Percentiles rank a stretch among this genome's conserved stretches.
Conservation (phyloP, 2,797 vertebrate species). For the Merluccius polli region DNA sequence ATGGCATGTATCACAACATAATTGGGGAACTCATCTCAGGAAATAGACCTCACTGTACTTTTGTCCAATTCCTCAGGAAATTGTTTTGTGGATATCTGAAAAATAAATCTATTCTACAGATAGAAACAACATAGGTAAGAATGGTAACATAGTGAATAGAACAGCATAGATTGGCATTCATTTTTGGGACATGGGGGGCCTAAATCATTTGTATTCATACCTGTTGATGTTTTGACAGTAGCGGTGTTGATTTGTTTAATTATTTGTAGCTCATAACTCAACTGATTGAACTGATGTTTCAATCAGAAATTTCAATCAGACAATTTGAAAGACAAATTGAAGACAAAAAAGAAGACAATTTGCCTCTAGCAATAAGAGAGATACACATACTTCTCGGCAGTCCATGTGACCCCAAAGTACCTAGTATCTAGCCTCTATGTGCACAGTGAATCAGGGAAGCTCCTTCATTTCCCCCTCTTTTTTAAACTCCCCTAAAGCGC, state of each 20-base stretch:
- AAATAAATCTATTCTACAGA: neutral
- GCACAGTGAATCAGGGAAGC: neutral
- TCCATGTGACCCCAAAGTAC: neutral
- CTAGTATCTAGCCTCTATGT: neutral
- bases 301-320: too few species aligned
- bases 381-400: neutral
- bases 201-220: neutral
- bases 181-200: neutral
- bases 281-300: neutral
- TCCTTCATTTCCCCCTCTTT: conserved; percentile 14
- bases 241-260: neutral
- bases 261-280: neutral
- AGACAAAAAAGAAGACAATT: neutral
- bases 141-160: neutral
- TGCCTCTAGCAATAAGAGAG: neutral
- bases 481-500: conserved; percentile 40
- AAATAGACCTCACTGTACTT: neutral
- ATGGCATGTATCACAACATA: neutral
- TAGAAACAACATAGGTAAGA: neutral
- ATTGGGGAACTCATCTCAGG: neutral
- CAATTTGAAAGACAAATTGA: too few species aligned
- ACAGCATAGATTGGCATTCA: neutral
- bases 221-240: neutral
- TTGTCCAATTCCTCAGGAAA: neutral
- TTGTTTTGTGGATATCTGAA: neutral